phyloP scores from a whole-genome alignment of 1,140 invertebrate genomes.

The Spodoptera litura region DNA sequence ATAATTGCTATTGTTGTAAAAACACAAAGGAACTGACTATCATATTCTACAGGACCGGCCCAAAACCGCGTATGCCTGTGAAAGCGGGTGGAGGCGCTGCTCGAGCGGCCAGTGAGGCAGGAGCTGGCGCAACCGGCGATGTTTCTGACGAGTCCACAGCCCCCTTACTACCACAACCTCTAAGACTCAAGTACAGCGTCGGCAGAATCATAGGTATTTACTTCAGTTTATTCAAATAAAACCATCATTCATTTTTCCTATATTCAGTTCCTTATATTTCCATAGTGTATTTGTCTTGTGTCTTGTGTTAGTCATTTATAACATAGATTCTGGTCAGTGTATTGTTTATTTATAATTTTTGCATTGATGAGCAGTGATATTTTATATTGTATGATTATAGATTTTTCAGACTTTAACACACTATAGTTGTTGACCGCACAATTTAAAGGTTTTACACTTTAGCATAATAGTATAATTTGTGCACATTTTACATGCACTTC shows the following conservation, averaged over 20 bases:
- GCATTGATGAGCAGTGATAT: too few species aligned
- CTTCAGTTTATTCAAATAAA: not conserved
- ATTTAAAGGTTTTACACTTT: too few species aligned
- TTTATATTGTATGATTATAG: too few species aligned
- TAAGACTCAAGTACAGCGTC: conserved; percentile 86
- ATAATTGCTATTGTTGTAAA: too few species aligned
- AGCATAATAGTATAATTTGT: too few species aligned
- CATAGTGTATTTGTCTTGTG: conserved; percentile 10
- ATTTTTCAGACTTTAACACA: too few species aligned
- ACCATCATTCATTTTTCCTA: not conserved
- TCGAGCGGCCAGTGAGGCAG: conserved; percentile 60
- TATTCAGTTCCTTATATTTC: not conserved
- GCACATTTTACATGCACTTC: too few species aligned
- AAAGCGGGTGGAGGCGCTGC: conserved; percentile 84
- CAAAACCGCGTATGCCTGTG: conserved; percentile 89
- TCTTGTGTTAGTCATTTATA: conserved; percentile 1
- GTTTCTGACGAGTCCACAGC: conserved; percentile 55
- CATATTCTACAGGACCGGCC: conserved; percentile 79
- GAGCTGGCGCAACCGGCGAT: conserved; percentile 63
- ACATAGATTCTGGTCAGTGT: not conserved
- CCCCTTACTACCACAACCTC: conserved; percentile 79
- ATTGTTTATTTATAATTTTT: not conserved
- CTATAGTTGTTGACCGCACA: too few species aligned
- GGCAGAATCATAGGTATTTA: conserved; percentile 87
- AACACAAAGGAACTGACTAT: too few species aligned